These are phyloP conservation scores for Erannis defoliaria DNA, from an alignment of 2,888 invertebrate genomes.

Conservation along the genomic window DNA sequence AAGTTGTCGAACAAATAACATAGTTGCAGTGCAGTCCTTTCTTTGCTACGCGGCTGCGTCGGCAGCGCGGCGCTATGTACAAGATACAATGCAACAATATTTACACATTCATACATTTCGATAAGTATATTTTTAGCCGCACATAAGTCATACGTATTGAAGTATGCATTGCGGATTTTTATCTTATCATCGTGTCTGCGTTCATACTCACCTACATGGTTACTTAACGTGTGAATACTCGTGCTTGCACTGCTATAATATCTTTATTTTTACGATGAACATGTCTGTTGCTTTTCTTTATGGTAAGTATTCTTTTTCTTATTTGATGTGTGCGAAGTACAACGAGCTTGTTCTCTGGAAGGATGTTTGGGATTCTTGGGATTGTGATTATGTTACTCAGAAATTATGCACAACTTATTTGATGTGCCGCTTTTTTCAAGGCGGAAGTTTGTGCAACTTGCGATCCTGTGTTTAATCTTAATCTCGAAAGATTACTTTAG, in stretches of 20 bases:
- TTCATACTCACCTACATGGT: slow-evolving; percentile 38
- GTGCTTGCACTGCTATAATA: slow-evolving; percentile 50
- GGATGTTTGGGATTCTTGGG: slow-evolving; percentile 38
- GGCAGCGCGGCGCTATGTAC: slow-evolving; percentile 3
- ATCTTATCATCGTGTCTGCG: slow-evolving; percentile 56
- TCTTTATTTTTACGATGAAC: slow-evolving; percentile 58
- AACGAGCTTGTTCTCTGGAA: slow-evolving; percentile 50
- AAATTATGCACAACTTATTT: slow-evolving; percentile 29
- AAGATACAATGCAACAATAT: slow-evolving; percentile 18
- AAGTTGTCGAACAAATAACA: slow-evolving; percentile 44
- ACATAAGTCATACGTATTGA: slow-evolving; percentile 42
- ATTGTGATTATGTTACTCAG: slow-evolving; percentile 35
- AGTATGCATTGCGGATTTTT: slow-evolving; percentile 55
- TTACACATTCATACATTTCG: slow-evolving; percentile 25
- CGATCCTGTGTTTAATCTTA: not conserved
- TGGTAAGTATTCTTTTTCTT: slow-evolving; percentile 50
- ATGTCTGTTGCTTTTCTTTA: slow-evolving; percentile 40
- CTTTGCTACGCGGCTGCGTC: slow-evolving; percentile 10
- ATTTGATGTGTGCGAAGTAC: slow-evolving; percentile 50
- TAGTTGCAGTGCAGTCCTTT: slow-evolving; percentile 20
- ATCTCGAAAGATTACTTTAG: not conserved
- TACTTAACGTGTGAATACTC: slow-evolving; percentile 40
- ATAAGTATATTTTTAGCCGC: slow-evolving; percentile 55
- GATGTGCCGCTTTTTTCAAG: slow-evolving; percentile 11
- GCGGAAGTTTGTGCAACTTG: not conserved